Base-by-base conservation (phyloP, 2,797 vertebrate genomes). In the Tenualosa ilisha region DNA sequence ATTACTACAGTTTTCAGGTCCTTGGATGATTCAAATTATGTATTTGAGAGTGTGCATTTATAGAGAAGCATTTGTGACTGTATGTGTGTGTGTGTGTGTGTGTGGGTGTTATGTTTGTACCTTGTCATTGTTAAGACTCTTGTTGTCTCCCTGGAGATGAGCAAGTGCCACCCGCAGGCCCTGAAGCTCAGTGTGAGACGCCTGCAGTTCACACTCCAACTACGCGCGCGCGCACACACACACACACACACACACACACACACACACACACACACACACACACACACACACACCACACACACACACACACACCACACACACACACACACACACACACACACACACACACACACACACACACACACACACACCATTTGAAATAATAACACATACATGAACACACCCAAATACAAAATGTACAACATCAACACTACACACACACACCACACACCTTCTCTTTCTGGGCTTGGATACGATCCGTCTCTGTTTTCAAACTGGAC, bases 401-500 rank as follows among this genome's bases (percentile, higher is more conserved):
- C 12, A 51, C 50, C 54, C 22, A 24, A 0, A 81, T 93, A 86
- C 79, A 94, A 89, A 17, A 94, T 93, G 49, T 90, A 89, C 90
- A 94, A 92, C 79, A 94, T 3, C 92, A 87, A 65, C n/a, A 65
- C 61, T n/a, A 40, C 37, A 59, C 1, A 81, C 17, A 22, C n/a
- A 82, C 22, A 40, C 13, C 3, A 22, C 15, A 53, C n/a, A 90
- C 94, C 92, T 96, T 96, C 86, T 94, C 94, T 88, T 94, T 97
- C 49, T 94, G 93, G 87, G 93, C 90, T 92, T 95, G 96, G 85
- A 97, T 91, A 81, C 95, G 95, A 81, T 98, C 97, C 0, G 96
- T 95, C 93, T 98, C 97, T 0, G 93, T 96, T 91, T 94, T 96
- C 88, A 98, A 93, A 85, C 97, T 97, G 90, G 96, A 97, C 81